Conservation (phyloP, 2,113 vertebrate genomes). For the Carollia perspicillata region DNA sequence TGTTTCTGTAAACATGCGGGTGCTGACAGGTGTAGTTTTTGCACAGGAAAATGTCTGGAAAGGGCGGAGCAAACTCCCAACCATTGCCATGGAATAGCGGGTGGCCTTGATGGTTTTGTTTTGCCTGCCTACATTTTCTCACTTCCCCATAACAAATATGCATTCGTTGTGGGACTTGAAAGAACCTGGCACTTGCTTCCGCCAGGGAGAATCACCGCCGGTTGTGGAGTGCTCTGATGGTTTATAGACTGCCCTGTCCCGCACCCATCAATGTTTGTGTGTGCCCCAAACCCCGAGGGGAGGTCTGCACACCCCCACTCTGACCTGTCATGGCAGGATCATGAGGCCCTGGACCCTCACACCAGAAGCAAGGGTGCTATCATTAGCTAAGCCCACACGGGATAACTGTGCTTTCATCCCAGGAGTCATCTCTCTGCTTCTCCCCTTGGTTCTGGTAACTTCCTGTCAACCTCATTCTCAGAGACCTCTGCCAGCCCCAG, state of each 20-base stretch:
- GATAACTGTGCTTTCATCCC: neutral
- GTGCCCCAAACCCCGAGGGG: neutral
- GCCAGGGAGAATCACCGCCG: neutral
- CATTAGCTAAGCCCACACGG: neutral
- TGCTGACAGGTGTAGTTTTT: neutral
- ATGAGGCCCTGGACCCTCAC: fast-evolving
- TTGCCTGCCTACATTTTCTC: neutral
- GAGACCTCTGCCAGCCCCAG: neutral
- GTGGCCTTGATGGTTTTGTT: neutral
- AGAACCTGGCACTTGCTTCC: neutral
- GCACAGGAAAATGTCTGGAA: neutral
- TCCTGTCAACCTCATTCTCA: neutral
- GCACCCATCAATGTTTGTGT: fast-evolving
- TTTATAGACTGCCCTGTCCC: neutral
- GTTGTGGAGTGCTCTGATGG: neutral
- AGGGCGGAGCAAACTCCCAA: neutral
- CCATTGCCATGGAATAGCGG: neutral
- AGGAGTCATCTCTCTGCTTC: too few relatives aligned
- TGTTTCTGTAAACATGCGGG: neutral
- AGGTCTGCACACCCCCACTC: fast-evolving
- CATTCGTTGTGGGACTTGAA: neutral
- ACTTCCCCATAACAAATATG: neutral
- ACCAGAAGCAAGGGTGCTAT: neutral
- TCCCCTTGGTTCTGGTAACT: neutral
- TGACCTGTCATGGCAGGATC: neutral